Evolutionary conservation across 2,113 vertebrate genomes (phyloP).

Genomic region (Accipiter cooperii): DNA sequence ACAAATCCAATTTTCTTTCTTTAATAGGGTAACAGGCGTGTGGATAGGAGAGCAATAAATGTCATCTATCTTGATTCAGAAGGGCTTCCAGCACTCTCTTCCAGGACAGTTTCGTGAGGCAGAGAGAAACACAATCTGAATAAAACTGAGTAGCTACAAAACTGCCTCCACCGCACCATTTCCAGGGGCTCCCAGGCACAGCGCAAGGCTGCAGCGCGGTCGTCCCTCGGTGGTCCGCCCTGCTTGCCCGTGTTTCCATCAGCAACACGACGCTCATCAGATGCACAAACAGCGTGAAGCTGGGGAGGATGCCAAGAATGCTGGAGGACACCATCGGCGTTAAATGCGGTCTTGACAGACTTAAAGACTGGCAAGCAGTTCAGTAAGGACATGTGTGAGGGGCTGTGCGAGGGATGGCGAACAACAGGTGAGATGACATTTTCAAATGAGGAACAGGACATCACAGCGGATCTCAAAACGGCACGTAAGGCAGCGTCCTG

Average conservation of each 20-base stretch:
- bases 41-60: not conserved
- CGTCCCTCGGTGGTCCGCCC: rapidly evolving
- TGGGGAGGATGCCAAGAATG: not conserved
- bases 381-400: not conserved
- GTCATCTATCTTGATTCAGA: not conserved
- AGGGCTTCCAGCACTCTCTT: not conserved
- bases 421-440: not conserved
- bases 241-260: not conserved
- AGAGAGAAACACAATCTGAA: not conserved
- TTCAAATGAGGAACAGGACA: not conserved
- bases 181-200: not conserved
- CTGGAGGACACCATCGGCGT: not conserved
- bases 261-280: not conserved
- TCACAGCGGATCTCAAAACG: not conserved
- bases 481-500: not conserved
- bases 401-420: not conserved
- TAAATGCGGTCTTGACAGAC: not conserved
- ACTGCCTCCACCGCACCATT: not conserved
- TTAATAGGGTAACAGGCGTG: not conserved
- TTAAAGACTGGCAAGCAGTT: not conserved
- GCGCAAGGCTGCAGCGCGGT: rapidly evolving
- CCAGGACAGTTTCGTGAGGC: not conserved
- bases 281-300: not conserved
- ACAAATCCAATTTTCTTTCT: not conserved
- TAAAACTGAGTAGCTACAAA: not conserved